Base-by-base conservation (phyloP, 1,140 invertebrate genomes). In the Drosophila serrata region DNA sequence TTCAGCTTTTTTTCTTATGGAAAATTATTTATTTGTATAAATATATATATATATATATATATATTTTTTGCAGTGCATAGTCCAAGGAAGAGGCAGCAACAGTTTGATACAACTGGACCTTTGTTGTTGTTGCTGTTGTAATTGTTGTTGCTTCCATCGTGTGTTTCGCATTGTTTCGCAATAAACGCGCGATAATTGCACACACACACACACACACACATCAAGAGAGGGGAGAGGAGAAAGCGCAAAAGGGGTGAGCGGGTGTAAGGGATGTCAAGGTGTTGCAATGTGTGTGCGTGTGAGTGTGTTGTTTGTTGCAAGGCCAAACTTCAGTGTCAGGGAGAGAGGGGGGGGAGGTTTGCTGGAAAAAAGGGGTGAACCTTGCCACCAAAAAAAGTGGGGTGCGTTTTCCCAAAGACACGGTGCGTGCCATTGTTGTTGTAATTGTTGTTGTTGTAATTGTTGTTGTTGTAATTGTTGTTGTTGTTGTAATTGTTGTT, bases 161-260 rank as follows among this genome's bases (percentile, higher is more conserved):
- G 76, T 78, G 80, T 87, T 69, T 88, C 82, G 84, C 84, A 87
- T 87, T 88, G 85, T 88, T 87, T 87, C 79, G 84, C 84, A 84
- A 87, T 87, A 87, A 88, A 87, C 62, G 82, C 80, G 76, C 79
- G 84, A 87, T 87, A 87, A 87, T 88, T 90, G 80, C 85, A 90
- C 29, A 75, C 53, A 56, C 43, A 24, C 45, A 43, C 42, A 43
- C 15, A 13, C 35, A 15, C 35, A 37, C 33, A 1, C 33, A 35
- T n/a, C 33, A 35, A 4, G 24, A 6, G 5, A 42, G 12, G 42
- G 22, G 4, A 24, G 39, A 27, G 61, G 33, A 29, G 39, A 67
- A 51, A 64, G 65, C n/a, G 31, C 19, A 19, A 19, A 33, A 43
- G 15, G 37, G 15, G 17, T 8, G 37, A 5, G 12, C 6, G 13